These are phyloP conservation scores for Chaetogeoica ovagalla DNA, from an alignment of 2,888 invertebrate genomes.

Conservation along the genomic window DNA sequence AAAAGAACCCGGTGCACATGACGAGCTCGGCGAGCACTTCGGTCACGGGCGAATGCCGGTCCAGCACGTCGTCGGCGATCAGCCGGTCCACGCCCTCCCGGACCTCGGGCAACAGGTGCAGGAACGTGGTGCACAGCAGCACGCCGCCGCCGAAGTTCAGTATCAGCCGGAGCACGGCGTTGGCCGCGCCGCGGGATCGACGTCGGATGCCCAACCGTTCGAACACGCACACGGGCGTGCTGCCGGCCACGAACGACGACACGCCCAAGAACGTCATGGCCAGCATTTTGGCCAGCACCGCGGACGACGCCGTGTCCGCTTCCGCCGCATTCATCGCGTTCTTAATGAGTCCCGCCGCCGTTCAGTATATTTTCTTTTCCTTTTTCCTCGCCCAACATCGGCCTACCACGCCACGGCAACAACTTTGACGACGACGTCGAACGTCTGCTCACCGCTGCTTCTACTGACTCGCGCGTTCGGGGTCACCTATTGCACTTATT, in stretches of 20 bases:
- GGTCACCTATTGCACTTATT: too few relatives aligned
- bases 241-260: slow-evolving; percentile 46
- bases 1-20: slow-evolving; percentile 63
- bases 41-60: not conserved
- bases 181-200: slow-evolving; percentile 11
- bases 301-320: not conserved
- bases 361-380: not conserved
- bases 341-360: not conserved
- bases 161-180: slow-evolving; percentile 60
- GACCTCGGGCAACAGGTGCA: slow-evolving; percentile 70
- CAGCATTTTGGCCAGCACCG: slow-evolving; percentile 30
- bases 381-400: too few relatives aligned
- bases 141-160: slow-evolving; percentile 71
- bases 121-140: slow-evolving; percentile 67
- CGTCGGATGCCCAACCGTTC: slow-evolving; percentile 39
- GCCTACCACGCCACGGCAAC: not conserved
- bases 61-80: slow-evolving; percentile 60
- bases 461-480: too few relatives aligned
- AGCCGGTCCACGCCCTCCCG: slow-evolving; percentile 64
- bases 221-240: slow-evolving; percentile 42
- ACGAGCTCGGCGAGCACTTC: slow-evolving; percentile 56
- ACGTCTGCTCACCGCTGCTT: too few relatives aligned
- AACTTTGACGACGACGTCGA: too few relatives aligned
- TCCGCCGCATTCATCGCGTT: not conserved
- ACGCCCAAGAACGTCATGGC: slow-evolving; percentile 46